These are phyloP conservation scores for Dreissena rostriformis DNA, from an alignment of 1,140 invertebrate species.

Conservation along the genomic window DNA sequence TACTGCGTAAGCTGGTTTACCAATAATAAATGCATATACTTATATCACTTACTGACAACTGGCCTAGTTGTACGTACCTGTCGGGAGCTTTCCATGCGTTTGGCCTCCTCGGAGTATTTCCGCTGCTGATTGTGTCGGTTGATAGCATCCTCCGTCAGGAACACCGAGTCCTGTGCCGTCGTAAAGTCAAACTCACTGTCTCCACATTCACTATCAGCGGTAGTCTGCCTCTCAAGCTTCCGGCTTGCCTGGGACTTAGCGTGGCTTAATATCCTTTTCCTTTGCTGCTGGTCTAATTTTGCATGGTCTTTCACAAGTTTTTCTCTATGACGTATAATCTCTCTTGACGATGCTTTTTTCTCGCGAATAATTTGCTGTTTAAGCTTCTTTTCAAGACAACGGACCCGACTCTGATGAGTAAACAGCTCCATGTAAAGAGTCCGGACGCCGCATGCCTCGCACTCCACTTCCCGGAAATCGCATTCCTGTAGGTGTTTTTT, in stretches of 20 bases:
- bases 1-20: neutral
- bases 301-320: conserved; percentile 54
- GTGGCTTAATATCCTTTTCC: conserved; percentile 57
- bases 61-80: neutral
- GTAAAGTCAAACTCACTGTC: conserved; percentile 17
- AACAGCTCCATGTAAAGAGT: conserved; percentile 68
- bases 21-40: neutral
- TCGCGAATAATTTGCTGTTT: conserved; percentile 69
- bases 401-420: conserved; percentile 69
- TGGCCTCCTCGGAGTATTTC: neutral
- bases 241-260: conserved; percentile 28
- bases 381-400: conserved; percentile 71
- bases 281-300: conserved; percentile 58
- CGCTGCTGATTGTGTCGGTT: conserved; percentile 15
- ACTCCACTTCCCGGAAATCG: conserved; percentile 66
- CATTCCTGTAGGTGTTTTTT: conserved; percentile 67
- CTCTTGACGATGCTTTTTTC: conserved; percentile 49
- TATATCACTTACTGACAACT: neutral
- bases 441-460: conserved; percentile 69
- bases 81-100: neutral
- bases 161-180: conserved; percentile 30
- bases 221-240: conserved; percentile 37
- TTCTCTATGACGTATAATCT: conserved; percentile 62
- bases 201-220: conserved; percentile 38
- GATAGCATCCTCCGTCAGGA: conserved; percentile 50